These are phyloP conservation scores for Brachionus sp. DNA, from an alignment of 1,140 invertebrate genomes.

Conservation along the genomic window DNA sequence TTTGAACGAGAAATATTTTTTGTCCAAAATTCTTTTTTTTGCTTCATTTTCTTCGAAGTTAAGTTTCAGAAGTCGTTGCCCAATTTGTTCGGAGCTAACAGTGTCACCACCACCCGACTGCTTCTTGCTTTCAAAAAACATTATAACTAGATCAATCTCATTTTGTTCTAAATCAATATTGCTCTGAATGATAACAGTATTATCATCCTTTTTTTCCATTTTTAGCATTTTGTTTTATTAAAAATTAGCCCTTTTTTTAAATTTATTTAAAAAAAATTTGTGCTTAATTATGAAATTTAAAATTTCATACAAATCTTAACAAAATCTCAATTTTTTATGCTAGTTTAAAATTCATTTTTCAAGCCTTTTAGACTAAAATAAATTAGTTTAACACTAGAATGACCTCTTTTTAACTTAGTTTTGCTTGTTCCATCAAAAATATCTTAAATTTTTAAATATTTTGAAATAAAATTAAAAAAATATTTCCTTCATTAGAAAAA, in stretches of 20 bases:
- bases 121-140: slow-evolving; percentile 40
- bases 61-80: not conserved
- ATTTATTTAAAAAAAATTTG: not conserved
- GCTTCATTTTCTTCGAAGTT: not conserved
- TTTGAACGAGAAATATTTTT: slow-evolving; percentile 22
- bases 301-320: not conserved
- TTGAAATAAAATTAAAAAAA: too few species aligned
- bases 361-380: not conserved
- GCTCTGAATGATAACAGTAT: not conserved
- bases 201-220: not conserved
- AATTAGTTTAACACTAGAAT: too few species aligned
- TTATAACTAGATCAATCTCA: not conserved
- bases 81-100: not conserved
- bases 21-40: slow-evolving; percentile 21
- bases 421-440: too few species aligned
- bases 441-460: too few species aligned
- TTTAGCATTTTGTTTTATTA: not conserved
- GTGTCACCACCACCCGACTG: slow-evolving; percentile 27
- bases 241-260: not conserved
- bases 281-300: not conserved
- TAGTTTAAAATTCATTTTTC: not conserved
- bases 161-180: not conserved
- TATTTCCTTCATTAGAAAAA: too few species aligned
- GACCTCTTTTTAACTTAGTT: too few species aligned
- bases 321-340: not conserved